phyloP scores from a whole-genome alignment of 2,797 vertebrate species.

The Sebastes iracundus region DNA sequence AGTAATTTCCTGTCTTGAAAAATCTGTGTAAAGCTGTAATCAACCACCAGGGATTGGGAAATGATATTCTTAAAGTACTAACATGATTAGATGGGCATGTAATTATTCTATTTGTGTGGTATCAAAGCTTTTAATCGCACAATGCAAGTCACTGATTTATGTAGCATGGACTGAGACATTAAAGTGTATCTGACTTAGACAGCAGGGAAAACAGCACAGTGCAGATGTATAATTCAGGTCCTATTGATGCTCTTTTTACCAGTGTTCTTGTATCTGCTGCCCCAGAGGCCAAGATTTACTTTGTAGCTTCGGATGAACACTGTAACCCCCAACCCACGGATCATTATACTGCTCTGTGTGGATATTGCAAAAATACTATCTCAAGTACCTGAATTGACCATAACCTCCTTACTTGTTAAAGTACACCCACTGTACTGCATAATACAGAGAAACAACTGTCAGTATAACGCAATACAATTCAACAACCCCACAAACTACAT shows the following conservation, averaged over 20 bases:
- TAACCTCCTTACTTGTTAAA: neutral
- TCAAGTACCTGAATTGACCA: neutral
- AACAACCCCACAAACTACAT: neutral
- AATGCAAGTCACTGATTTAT: slow-evolving; percentile 27
- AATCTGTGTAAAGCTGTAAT: neutral
- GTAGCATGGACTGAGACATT: slow-evolving; percentile 4
- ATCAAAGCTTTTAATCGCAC: slow-evolving; percentile 39
- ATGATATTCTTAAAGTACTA: slow-evolving; percentile 2
- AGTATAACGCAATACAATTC: neutral
- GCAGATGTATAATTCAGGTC: slow-evolving; percentile 48
- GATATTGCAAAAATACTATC: slow-evolving; percentile 9
- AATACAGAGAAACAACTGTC: neutral
- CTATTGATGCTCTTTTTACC: slow-evolving; percentile 2
- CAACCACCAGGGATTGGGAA: neutral
- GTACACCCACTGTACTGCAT: neutral
- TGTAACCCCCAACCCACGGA: slow-evolving; percentile 15
- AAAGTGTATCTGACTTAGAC: slow-evolving; percentile 8
- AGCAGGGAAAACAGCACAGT: slow-evolving; percentile 28
- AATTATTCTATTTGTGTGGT: slow-evolving; percentile 33
- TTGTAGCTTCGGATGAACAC: slow-evolving; percentile 31
- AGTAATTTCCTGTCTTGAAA: neutral
- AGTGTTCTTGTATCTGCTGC: slow-evolving; percentile 27
- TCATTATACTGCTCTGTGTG: slow-evolving; percentile 11
- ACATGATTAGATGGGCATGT: slow-evolving; percentile 28
- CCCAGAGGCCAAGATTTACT: slow-evolving; percentile 35